Evolutionary conservation across 2,888 invertebrate species (phyloP), one percentile per base, ranked within the genome.

Genomic region (Trichogramma dendrolimi): DNA sequence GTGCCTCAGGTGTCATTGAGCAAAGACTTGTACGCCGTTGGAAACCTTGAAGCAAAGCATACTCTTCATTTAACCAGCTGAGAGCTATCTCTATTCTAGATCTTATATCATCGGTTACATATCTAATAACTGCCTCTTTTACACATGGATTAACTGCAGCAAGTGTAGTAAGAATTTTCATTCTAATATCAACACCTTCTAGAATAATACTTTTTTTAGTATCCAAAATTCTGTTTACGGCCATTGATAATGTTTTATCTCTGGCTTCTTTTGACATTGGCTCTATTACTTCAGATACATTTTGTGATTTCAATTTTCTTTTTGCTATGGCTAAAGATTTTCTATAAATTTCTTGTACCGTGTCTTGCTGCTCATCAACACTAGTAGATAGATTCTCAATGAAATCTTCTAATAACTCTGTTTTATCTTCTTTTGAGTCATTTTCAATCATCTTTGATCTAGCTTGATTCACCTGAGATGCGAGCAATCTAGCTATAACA

Each of bases 21-120:
- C 80, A 81, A 0, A 83, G 75, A 56, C 83, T 74, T 0, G 83
- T 83, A 8, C 83, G 79, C 0, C 85, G 82, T 44, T 83, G 77
- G 59, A 78, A 86, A 43, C 90, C 92, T 76, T 95, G 95, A 81
- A 92, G 86, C 67, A 91, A 86, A 55, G 94, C 91, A 77, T 96
- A 98, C 74, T 97, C 96, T 76, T 97, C 95, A 72, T 92, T 96
- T 7, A 99, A 80, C 96, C 97, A 98, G 0, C 91, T 87, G 63
- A 98, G 82, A 0, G 93, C 95, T 49, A 97, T 81, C 70, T 97
- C 96, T 14, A 92, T 83, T 62, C 95, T 85, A 61, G 83, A 86
- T 52, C 87, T 83, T 4, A 96, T 85, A 77, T 99, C 96, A 14
- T 86, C 86, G 61, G 94, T 82, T 14, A 99, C 89, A 74, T 90